Evolutionary conservation across 2,888 invertebrate species (phyloP), one percentile per base, ranked within the genome.

Genomic region (Anodontia alba): DNA sequence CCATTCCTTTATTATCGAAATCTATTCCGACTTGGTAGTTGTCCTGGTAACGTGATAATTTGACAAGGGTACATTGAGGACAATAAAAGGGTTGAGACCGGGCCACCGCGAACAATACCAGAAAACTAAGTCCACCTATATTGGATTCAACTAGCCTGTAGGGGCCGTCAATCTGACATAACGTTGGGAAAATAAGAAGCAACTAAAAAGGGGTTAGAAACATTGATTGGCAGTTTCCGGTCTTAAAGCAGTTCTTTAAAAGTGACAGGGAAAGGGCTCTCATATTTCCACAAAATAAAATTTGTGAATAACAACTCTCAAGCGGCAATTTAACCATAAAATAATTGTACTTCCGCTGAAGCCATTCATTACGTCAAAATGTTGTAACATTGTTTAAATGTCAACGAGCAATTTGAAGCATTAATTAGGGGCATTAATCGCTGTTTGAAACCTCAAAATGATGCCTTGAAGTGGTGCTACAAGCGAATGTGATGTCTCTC

Each of bases 161-260:
- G 62, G 62, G 62, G 33, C 33, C 62, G 31, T 62, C 62, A 62
- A 33, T 62, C 62, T 62, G 62, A 62, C 33, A 62, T 62, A 62
- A 62, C 33, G 31, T 62, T 62, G 62, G n/a, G 62, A 62, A 62
- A 62, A 62, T 62, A 62, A 62, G 62, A 62, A 33, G 62, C 23
- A 62, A 62, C 62, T 1, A 33, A 62, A 31, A 62, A 62, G 62
- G 62, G 62, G 62, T 33, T 62, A 62, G 33, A 20, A 17, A 8
- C 33, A 29, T 62, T 62, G 62, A 62, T 62, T 62, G 62, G 33
- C 62, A 62, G 62, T 62, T 62, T 62, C 62, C 62, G 62, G 62
- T 62, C 62, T 33, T 33, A 62, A 62, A 62, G 33, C 15, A 31
- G 33, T 31, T 62, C 26, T n/a, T 26, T 26, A 29, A 23, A 54